Conservation (phyloP, 2,797 vertebrate species). For the Moxostoma hubbsi region DNA sequence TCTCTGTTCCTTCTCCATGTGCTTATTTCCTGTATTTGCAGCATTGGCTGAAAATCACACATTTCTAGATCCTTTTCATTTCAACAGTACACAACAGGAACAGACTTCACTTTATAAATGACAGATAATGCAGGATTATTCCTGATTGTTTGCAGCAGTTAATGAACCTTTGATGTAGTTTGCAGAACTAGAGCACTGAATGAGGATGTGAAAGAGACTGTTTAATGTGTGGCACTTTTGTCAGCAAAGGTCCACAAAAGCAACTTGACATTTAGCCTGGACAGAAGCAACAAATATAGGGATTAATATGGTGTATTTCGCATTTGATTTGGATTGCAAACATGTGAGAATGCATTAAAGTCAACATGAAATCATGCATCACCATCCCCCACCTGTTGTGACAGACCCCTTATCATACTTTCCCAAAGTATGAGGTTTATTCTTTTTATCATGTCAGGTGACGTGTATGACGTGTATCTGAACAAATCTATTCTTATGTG, state of each 20-base stretch:
- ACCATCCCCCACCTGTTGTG: no score
- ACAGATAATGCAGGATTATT: conserved; percentile 1
- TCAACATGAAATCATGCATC: no score
- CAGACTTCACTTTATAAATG: not conserved
- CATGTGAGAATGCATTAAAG: no score
- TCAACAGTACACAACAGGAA: not conserved
- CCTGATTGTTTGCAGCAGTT: not conserved
- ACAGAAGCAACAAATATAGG: not conserved
- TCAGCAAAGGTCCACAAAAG: not conserved
- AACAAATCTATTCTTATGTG: not conserved
- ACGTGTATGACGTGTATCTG: not conserved
- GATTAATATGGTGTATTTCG: not conserved
- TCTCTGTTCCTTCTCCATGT: conserved; percentile 64
- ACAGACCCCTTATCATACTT: no score
- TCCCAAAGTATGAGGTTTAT: no score
- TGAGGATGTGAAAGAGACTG: conserved; percentile 64
- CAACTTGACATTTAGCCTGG: not conserved
- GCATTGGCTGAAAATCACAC: conserved; percentile 26
- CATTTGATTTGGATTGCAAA: not conserved
- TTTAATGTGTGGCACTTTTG: not conserved
- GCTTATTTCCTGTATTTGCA: conserved; percentile 58
- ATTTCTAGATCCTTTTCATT: not conserved
- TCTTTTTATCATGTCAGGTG: no score
- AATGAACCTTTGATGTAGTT: not conserved
- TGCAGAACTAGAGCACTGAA: conserved; percentile 38